These are phyloP conservation scores for Pseudochirops corinnae DNA, from an alignment of 2,797 vertebrate species.

Conservation along the genomic window DNA sequence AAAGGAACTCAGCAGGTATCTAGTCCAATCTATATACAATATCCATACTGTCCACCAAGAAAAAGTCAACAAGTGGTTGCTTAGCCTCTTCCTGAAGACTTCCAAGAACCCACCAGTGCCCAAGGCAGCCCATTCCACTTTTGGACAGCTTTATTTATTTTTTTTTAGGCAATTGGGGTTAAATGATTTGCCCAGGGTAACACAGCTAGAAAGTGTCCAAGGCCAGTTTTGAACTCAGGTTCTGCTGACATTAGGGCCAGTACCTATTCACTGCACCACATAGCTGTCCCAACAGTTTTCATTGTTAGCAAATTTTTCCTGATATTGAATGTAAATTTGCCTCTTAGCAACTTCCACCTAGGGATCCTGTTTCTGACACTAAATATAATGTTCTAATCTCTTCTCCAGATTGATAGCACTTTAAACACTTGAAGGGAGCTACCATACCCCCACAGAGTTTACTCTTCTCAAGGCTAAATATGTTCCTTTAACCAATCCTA, in stretches of 20 bases:
- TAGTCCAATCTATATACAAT: background rate
- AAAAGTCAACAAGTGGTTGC: background rate
- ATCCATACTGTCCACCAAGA: background rate
- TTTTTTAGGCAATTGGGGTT: background rate
- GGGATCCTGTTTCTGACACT: background rate
- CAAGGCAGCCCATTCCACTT: background rate
- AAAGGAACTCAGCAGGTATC: background rate
- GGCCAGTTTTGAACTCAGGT: background rate
- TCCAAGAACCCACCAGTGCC: background rate
- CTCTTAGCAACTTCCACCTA: background rate
- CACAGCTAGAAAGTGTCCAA: background rate
- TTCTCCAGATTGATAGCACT: background rate
- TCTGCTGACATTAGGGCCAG: no score
- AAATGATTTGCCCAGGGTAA: background rate
- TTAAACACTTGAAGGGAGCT: background rate
- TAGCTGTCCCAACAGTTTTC: no score
- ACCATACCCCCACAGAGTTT: background rate
- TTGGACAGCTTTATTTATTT: background rate
- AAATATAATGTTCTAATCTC: background rate
- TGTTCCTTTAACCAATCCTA: background rate
- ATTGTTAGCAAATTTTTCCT: background rate
- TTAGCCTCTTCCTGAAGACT: background rate
- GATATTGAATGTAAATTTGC: background rate
- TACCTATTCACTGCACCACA: no score
- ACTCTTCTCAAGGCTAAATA: background rate